These are phyloP conservation scores for Coryphaenoides rupestris DNA, from an alignment of 2,113 vertebrate genomes.

Conservation along the genomic window DNA sequence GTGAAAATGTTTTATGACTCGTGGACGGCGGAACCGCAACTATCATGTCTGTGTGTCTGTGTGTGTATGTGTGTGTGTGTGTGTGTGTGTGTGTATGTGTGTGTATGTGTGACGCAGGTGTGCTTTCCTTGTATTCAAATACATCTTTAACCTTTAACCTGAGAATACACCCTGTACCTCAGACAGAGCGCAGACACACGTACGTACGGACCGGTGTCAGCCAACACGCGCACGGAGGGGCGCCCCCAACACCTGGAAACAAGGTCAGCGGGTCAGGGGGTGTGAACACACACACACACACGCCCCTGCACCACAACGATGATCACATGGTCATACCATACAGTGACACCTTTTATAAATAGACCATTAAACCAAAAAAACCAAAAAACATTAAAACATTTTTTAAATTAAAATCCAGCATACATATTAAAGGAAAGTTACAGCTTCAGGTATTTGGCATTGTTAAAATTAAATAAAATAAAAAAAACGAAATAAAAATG, in stretches of 20 bases:
- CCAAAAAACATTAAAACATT: too few relatives aligned
- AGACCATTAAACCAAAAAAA: too few relatives aligned
- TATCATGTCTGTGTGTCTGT: slow-evolving; percentile 21
- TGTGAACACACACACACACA: slow-evolving; percentile 21
- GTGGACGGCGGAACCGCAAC: neutral
- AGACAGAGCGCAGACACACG: slow-evolving; percentile 22
- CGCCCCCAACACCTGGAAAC: too few relatives aligned
- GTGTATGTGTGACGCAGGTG: slow-evolving; percentile 47
- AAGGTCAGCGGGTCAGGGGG: neutral
- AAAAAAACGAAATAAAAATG: too few relatives aligned
- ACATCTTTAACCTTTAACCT: slow-evolving; percentile 49
- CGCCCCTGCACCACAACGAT: slow-evolving; percentile 1
- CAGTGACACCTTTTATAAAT: too few relatives aligned
- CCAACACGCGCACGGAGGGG: too few relatives aligned
- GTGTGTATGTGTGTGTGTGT: slow-evolving; percentile 22
- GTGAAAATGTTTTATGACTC: slow-evolving; percentile 22
- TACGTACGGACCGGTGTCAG: neutral
- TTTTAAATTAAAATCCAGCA: too few relatives aligned
- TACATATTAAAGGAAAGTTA: too few relatives aligned
- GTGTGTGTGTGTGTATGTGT: slow-evolving; percentile 17
- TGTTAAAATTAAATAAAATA: too few relatives aligned
- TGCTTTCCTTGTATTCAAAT: slow-evolving; percentile 55
- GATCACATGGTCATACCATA: too few relatives aligned
- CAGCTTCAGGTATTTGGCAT: too few relatives aligned
- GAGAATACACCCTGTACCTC: slow-evolving; percentile 48